phyloP scores from a whole-genome alignment of 2,888 invertebrate species.

The Amphimallon solstitiale region DNA sequence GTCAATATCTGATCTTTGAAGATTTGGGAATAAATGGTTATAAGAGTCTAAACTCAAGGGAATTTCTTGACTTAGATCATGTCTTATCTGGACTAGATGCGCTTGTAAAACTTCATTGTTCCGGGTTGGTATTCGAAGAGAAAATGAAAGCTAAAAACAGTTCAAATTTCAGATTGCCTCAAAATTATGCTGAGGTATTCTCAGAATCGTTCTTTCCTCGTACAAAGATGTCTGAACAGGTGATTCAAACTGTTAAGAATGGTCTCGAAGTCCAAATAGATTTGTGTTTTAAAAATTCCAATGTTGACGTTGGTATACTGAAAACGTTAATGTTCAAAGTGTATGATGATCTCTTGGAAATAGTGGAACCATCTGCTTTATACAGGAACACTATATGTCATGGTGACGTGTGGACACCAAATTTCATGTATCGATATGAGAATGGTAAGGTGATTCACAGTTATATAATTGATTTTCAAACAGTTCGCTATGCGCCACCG shows the following conservation, averaged over 20 bases:
- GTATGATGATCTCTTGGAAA: not conserved
- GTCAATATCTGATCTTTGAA: constrained; percentile 58
- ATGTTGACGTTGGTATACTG: not conserved
- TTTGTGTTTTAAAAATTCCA: constrained; percentile 5
- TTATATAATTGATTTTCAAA: constrained; percentile 50
- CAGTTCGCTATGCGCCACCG: constrained; percentile 48
- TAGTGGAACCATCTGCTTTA: constrained; percentile 54
- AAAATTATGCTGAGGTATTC: constrained; percentile 52
- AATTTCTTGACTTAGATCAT: constrained; percentile 43
- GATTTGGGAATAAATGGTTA: constrained; percentile 55
- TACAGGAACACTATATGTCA: constrained; percentile 62
- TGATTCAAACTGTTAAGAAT: constrained; percentile 54
- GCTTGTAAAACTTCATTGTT: constrained; percentile 52
- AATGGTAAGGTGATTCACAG: constrained; percentile 43
- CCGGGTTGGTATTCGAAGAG: constrained; percentile 58
- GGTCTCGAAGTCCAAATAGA: constrained; percentile 51
- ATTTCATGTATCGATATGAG: constrained; percentile 58
- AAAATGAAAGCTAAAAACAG: constrained; percentile 38
- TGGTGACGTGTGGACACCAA: constrained; percentile 65
- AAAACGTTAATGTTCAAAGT: not conserved
- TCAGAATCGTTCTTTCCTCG: constrained; percentile 60
- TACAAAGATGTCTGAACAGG: constrained; percentile 50
- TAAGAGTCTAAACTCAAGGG: constrained; percentile 43
- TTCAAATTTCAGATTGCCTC: constrained; percentile 41
- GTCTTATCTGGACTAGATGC: constrained; percentile 46